Base-by-base conservation (phyloP, 2,888 invertebrate species). In the Acanthosoma haemorrhoidale region DNA sequence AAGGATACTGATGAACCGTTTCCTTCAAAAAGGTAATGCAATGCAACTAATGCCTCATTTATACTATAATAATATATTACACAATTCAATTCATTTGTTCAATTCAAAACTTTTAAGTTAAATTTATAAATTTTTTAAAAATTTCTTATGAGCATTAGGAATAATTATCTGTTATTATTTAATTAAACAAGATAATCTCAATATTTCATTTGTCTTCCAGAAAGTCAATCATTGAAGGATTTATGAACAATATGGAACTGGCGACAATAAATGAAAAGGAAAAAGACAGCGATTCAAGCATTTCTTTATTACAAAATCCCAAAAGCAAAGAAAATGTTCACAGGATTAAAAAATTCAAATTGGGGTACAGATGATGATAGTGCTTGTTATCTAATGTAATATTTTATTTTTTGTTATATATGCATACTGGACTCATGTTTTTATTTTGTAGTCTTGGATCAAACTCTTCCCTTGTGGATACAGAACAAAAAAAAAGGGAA, bases 261-360 rank as follows among this genome's bases (percentile, higher is more conserved):
- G 43, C 69, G 1, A 69, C 71, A 63, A 71, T 71, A 39, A 31
- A 36, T 34, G 71, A 71, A 25, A 69, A 67, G 41, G 71, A 71
- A 32, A 69, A 38, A n/a, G 36, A 61, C 18, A 15, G 39, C 38
- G 31, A 41, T 13, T 39, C 29, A 31, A 41, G 15, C 18, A 15
- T 13, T 25, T 38, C 21, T 2, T 31, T 29, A 13, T 29, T 64
- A n/a, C 15, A 41, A 41, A 39, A 29, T 15, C 31, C 13, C 8
- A 34, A 64, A 41, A 39, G 4, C 18, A 29, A 25, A 41, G 64
- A 32, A 31, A 59, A 15, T 9, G 15, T 15, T 6, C 29, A 18
- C 34, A 59, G 59, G 16, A 8, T 13, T 9, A 59, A 18, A 16
- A 59, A 59, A 34, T 34, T 29, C 11, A 31, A 34, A 32, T 51